Base-by-base conservation (phyloP, 2,797 vertebrate genomes). In the Pangasius mekongensis region DNA sequence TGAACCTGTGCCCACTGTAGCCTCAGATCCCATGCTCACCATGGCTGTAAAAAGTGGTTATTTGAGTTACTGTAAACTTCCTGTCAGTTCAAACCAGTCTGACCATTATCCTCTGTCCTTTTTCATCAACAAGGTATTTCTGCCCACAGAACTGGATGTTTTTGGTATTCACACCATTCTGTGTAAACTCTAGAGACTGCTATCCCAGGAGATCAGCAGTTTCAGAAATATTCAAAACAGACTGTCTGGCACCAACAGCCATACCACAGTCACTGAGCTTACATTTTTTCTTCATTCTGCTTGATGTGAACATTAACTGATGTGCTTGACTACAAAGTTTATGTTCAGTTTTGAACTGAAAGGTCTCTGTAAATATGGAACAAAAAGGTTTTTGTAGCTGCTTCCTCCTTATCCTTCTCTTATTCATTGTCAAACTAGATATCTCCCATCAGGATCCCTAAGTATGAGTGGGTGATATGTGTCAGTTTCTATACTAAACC, bases 151-250 rank as follows among this genome's bases (percentile, higher is more conserved):
- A 20, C 3, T 82, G 30, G 10, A 16, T 83, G 39, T 43, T 83
- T 62, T 83, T 47, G 47, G 58, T 83, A 30, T 83, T 58, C 56
- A 39, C 58, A 62, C 58, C 33, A 43, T 82, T 43, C 9, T 62
- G 36, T 62, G 24, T 62, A 62, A 82, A 82, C 13, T 60, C 36
- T 82, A 27, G 80, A 22, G 43, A 66, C 24, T 30, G 81, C 16
- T 85, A 22, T 71, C 66, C 66, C 52, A 54, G 66, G 52, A 52
- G 84, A 73, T n/a, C 67, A 58, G 49, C 67, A 56, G 2, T 74
- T 58, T 18, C 20, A 73, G 9, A 71, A 36, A 71, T 85, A 85
- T 73, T 85, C 24, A 39, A 58, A 74, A 22, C 52, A 85, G 66
- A 52, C 84, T 27, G 49, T 73, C 67, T 73, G 84, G 52, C 33